These are phyloP conservation scores for Crotalus horridus DNA, from an alignment of 2,113 vertebrate species.

Conservation along the genomic window DNA sequence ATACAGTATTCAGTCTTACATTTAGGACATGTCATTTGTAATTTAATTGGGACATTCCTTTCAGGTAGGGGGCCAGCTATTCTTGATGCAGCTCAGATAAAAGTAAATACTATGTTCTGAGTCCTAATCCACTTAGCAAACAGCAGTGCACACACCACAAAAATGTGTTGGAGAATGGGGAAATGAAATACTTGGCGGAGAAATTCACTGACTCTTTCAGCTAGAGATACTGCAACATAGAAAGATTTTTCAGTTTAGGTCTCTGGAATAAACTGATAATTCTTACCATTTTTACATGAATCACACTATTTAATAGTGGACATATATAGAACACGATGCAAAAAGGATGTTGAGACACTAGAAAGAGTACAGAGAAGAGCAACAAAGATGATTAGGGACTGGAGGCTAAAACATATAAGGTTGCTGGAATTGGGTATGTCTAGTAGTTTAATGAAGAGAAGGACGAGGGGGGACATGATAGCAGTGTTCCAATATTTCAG, in stretches of 20 bases:
- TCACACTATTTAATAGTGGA: neutral
- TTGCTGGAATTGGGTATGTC: too few relatives aligned
- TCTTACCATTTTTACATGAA: neutral
- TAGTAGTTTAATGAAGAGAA: too few relatives aligned
- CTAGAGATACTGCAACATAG: neutral
- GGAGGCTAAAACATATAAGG: too few relatives aligned
- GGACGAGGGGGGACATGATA: too few relatives aligned
- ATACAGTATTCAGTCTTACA: slow-evolving; percentile 1
- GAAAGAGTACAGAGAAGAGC: too few relatives aligned
- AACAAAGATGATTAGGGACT: too few relatives aligned
- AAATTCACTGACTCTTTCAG: neutral
- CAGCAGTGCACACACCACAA: neutral
- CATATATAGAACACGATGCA: too few relatives aligned
- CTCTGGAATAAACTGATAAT: neutral
- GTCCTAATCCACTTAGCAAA: slow-evolving; percentile 30
- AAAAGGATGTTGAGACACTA: too few relatives aligned
- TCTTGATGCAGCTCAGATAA: slow-evolving; percentile 20
- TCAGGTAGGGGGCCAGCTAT: slow-evolving; percentile 21
- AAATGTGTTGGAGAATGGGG: slow-evolving; percentile 29
- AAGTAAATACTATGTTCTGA: slow-evolving; percentile 24
- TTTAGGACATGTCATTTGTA: slow-evolving; percentile 12
- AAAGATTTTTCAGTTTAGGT: neutral
- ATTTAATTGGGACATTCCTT: slow-evolving; percentile 31
- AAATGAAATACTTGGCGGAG: neutral
- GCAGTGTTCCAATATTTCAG: too few relatives aligned